phyloP scores from a whole-genome alignment of 2,113 vertebrate genomes.

The Equus przewalskii region DNA sequence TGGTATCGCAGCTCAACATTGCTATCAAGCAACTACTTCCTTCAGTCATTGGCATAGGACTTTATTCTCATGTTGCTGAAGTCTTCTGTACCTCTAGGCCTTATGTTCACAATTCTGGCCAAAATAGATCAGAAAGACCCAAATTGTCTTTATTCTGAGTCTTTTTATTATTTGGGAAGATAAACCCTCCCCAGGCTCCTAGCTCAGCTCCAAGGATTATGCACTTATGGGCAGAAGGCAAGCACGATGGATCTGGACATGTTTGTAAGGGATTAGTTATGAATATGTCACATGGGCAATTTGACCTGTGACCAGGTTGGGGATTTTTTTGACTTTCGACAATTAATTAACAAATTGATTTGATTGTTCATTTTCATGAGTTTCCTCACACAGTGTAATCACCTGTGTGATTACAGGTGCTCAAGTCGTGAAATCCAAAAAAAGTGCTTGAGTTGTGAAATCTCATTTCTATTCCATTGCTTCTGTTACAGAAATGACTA shows the following conservation, averaged over 20 bases:
- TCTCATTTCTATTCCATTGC: slow-evolving; percentile 84
- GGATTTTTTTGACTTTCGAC: not conserved
- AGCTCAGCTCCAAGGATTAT: not conserved
- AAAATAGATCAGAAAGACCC: not conserved
- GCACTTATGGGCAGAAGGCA: not conserved
- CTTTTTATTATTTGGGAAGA: not conserved
- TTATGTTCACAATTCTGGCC: not conserved
- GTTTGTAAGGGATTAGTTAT: not conserved
- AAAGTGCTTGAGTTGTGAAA: slow-evolving; percentile 48
- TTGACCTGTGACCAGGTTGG: rapidly evolving
- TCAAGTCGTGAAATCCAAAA: not conserved
- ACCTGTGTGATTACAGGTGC: not conserved
- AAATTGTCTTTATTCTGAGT: not conserved
- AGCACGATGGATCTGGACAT: not conserved
- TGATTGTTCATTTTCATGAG: slow-evolving; percentile 19
- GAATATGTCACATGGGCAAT: not conserved
- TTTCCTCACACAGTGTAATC: slow-evolving; percentile 68
- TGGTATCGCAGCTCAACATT: not conserved
- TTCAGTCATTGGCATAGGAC: not conserved
- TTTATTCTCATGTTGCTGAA: not conserved
- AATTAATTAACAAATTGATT: slow-evolving; percentile 49
- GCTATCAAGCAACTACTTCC: not conserved
- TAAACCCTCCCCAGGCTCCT: not conserved
- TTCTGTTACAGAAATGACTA: slow-evolving; percentile 74
- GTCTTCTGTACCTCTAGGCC: not conserved